Conservation (phyloP, 2,113 vertebrate genomes). For the Pygoscelis adeliae region DNA sequence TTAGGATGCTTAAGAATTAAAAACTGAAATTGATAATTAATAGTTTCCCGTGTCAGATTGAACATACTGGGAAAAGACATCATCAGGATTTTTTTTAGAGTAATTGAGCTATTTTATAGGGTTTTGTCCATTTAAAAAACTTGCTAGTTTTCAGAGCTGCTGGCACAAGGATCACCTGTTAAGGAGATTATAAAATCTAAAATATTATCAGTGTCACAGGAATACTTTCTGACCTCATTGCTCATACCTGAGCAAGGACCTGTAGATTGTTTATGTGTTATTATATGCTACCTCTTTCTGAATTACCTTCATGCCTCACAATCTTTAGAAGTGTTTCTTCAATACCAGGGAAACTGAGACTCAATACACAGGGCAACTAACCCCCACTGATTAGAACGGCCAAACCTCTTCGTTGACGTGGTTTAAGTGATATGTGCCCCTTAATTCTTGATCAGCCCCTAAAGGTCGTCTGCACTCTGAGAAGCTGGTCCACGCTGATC, state of each 20-base stretch:
- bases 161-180: neutral
- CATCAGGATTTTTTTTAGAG: neutral
- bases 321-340: neutral
- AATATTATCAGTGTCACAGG: neutral
- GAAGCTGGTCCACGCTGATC: neutral
- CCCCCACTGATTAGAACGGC: neutral
- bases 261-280: neutral
- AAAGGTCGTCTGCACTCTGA: neutral
- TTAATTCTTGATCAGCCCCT: neutral
- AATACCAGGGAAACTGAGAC: neutral
- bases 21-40: neutral
- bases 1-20: neutral
- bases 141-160: neutral
- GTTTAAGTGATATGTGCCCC: neutral
- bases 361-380: neutral
- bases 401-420: neutral
- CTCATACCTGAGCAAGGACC: neutral
- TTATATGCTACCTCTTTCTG: neutral
- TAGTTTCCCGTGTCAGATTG: neutral
- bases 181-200: neutral
- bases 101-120: neutral
- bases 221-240: neutral
- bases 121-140: neutral
- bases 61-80: neutral
- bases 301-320: neutral